Conservation (phyloP, 2,797 vertebrate genomes). For the Semotilus atromaculatus region DNA sequence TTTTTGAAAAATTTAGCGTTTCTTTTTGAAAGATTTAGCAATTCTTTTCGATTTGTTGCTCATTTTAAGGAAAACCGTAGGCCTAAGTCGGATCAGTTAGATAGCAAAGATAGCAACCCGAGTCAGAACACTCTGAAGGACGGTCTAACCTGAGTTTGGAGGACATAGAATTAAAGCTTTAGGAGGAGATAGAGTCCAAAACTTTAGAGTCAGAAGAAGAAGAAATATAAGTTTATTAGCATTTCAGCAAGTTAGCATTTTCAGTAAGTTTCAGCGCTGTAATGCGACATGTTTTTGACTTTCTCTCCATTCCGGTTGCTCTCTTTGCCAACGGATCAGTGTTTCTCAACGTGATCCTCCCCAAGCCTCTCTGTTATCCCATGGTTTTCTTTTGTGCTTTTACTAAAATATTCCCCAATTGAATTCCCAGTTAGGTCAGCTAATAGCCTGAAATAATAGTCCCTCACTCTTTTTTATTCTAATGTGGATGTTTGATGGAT, state of each 20-base stretch:
- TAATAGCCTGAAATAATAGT: not conserved
- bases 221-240: not conserved
- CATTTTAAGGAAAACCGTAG: too few species aligned
- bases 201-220: too few species aligned
- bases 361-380: conserved; percentile 17
- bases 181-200: too few species aligned
- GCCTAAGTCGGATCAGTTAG: too few species aligned
- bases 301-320: not conserved
- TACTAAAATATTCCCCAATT: conserved; percentile 2
- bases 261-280: not conserved
- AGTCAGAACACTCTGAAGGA: too few species aligned
- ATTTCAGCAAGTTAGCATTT: too few species aligned
- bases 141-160: too few species aligned
- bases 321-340: not conserved
- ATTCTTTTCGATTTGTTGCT: too few species aligned
- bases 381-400: conserved; percentile 11
- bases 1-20: too few species aligned
- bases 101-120: too few species aligned
- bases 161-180: too few species aligned
- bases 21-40: too few species aligned
- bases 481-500: not conserved
- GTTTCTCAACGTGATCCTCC: conserved; percentile 13
- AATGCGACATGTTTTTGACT: not conserved
- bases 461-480: not conserved
- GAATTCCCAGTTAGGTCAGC: not conserved